A percentile compares a stretch with the other conserved stretches of the same genome.
phyloP scores from a whole-genome alignment of 2,113 vertebrate species.

The Pluvialis apricaria region DNA sequence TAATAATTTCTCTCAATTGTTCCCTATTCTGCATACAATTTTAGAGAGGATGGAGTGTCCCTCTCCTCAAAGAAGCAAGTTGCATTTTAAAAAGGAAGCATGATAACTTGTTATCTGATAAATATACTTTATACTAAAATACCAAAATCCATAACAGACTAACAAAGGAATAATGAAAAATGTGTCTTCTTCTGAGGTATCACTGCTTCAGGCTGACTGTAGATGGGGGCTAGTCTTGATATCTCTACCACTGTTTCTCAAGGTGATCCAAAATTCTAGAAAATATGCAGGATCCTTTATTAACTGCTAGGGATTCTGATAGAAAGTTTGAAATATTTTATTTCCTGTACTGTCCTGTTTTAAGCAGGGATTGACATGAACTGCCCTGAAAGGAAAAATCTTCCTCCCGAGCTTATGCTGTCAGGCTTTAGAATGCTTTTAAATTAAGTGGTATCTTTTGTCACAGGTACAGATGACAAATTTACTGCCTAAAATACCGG shows the following conservation, averaged over 20 bases:
- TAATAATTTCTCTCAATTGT: background rate
- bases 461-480: background rate
- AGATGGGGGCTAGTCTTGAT: background rate
- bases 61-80: background rate
- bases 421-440: background rate
- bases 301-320: background rate
- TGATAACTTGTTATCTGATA: background rate
- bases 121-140: background rate
- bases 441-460: background rate
- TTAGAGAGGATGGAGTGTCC: background rate
- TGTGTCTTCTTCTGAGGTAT: background rate
- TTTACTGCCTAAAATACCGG: background rate
- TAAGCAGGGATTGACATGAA: background rate
- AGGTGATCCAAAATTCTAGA: background rate
- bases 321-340: background rate
- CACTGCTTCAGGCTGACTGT: background rate
- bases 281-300: background rate
- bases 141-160: background rate
- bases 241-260: background rate
- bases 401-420: background rate
- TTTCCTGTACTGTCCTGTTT: background rate
- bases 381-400: background rate
- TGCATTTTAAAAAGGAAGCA: background rate
- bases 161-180: background rate
- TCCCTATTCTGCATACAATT: background rate